Conservation (phyloP, 1,140 invertebrate genomes). For the Heterodera schachtii region DNA sequence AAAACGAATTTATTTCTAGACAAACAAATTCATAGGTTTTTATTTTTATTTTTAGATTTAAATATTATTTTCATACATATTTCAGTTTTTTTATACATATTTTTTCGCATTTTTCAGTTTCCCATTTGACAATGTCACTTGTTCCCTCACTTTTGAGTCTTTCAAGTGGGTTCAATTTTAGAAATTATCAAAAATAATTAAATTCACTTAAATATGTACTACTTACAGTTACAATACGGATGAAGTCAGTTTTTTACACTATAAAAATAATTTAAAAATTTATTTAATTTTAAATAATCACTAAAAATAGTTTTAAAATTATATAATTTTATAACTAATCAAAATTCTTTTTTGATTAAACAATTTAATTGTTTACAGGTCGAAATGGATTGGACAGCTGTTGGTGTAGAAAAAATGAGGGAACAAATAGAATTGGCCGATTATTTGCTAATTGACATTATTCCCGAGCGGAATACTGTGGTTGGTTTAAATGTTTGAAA, state of each 20-base stretch:
- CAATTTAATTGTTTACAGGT: slow-evolving; percentile 12
- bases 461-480: slow-evolving; percentile 54
- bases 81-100: background rate
- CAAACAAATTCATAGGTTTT: too few species aligned
- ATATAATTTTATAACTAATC: too few species aligned
- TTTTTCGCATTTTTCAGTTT: slow-evolving; percentile 42
- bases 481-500: too few species aligned
- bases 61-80: too few species aligned
- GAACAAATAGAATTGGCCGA: slow-evolving; percentile 66
- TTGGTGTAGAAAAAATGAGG: slow-evolving; percentile 61
- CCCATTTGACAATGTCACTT: slow-evolving; percentile 65
- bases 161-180: slow-evolving; percentile 56
- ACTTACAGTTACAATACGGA: slow-evolving; percentile 64
- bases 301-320: too few species aligned
- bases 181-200: background rate
- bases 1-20: too few species aligned
- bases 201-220: too few species aligned
- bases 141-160: slow-evolving; percentile 62
- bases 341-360: too few species aligned
- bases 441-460: slow-evolving; percentile 58
- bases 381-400: slow-evolving; percentile 59
- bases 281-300: too few species aligned
- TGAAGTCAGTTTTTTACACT: slow-evolving; percentile 48
- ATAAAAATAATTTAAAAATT: too few species aligned
- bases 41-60: too few species aligned